These are phyloP conservation scores for Nasonia oneida DNA, from an alignment of 2,888 invertebrate species.

Conservation along the genomic window DNA sequence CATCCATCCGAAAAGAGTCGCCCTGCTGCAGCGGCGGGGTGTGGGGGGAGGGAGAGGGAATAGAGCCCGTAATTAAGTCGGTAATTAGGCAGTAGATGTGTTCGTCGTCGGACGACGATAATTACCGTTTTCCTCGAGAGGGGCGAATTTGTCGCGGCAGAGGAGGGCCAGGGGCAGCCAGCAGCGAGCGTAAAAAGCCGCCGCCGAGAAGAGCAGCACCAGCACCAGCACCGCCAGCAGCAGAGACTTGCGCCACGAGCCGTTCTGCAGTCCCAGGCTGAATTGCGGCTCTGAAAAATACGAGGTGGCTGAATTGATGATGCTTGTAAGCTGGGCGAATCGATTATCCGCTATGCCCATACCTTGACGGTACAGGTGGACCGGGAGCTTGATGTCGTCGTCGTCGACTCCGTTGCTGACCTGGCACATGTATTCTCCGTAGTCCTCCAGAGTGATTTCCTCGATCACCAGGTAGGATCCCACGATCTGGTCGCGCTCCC, in stretches of 20 bases:
- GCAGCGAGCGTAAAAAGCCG: constrained; percentile 81
- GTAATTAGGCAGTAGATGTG: constrained; percentile 62
- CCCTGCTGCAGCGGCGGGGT: background rate
- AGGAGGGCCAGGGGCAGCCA: constrained; percentile 79
- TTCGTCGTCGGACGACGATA: constrained; percentile 58
- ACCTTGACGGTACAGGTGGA: constrained; percentile 76
- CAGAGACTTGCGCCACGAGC: constrained; percentile 82
- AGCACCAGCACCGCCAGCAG: constrained; percentile 80
- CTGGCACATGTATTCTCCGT: constrained; percentile 86
- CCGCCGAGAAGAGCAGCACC: constrained; percentile 80
- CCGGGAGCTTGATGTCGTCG: constrained; percentile 77
- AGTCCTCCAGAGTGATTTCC: constrained; percentile 83
- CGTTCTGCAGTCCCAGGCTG: constrained; percentile 71
- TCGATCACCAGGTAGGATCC: constrained; percentile 86
- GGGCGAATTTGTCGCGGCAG: constrained; percentile 80
- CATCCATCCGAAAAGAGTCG: background rate
- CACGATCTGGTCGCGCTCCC: constrained; percentile 86
- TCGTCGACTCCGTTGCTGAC: constrained; percentile 82
- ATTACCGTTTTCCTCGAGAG: constrained; percentile 79
- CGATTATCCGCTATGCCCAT: constrained; percentile 3
- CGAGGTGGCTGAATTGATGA: background rate
- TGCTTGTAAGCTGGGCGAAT: too few relatives aligned
- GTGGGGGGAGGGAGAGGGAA: constrained; percentile 1
- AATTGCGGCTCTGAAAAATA: constrained; percentile 73
- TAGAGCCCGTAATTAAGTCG: constrained; percentile 58